Percentiles rank a stretch among this genome's conserved stretches.
Conservation (phyloP, 2,888 invertebrate genomes). For the Rhingia rostrata region DNA sequence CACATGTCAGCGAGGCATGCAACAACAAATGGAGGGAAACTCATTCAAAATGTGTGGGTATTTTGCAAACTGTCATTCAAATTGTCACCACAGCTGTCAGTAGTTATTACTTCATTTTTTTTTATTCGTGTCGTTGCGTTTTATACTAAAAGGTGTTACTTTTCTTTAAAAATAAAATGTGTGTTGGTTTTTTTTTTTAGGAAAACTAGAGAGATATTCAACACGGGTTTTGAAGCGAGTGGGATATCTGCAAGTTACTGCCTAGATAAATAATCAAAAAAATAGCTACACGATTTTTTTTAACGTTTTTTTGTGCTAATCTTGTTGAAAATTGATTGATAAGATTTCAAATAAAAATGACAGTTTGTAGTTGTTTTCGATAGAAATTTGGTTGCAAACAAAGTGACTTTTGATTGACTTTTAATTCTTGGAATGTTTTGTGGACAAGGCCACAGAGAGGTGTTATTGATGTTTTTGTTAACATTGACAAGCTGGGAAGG, state of each 20-base stretch:
- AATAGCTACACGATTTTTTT: slow-evolving; percentile 3
- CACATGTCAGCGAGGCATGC: slow-evolving; percentile 19
- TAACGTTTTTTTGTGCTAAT: slow-evolving; percentile 19
- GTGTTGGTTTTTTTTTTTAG: slow-evolving; percentile 1
- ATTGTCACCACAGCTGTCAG: slow-evolving; percentile 57
- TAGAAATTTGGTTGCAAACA: slow-evolving; percentile 33
- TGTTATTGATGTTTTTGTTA: slow-evolving; percentile 7
- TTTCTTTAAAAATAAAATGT: not conserved
- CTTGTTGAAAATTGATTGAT: slow-evolving; percentile 58
- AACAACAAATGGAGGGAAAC: slow-evolving; percentile 11
- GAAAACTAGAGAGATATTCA: slow-evolving; percentile 33
- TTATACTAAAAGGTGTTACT: slow-evolving; percentile 8
- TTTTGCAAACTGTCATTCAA: slow-evolving; percentile 64
- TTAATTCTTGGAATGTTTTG: slow-evolving; percentile 26
- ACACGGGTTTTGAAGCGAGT: not conserved
- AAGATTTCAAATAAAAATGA: slow-evolving; percentile 43
- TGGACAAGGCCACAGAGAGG: not conserved
- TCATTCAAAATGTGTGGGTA: slow-evolving; percentile 50
- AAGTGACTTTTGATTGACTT: slow-evolving; percentile 44
- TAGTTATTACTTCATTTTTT: slow-evolving; percentile 19
- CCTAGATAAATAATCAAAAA: slow-evolving; percentile 4
- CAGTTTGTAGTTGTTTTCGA: slow-evolving; percentile 29
- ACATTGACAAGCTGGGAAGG: slow-evolving; percentile 7
- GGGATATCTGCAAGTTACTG: slow-evolving; percentile 38
- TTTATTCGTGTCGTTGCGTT: not conserved